A percentile compares a stretch with the other conserved stretches of the same genome.
Conservation (phyloP, 64 coral and sea anemone species). For the Montipora foliosa region DNA sequence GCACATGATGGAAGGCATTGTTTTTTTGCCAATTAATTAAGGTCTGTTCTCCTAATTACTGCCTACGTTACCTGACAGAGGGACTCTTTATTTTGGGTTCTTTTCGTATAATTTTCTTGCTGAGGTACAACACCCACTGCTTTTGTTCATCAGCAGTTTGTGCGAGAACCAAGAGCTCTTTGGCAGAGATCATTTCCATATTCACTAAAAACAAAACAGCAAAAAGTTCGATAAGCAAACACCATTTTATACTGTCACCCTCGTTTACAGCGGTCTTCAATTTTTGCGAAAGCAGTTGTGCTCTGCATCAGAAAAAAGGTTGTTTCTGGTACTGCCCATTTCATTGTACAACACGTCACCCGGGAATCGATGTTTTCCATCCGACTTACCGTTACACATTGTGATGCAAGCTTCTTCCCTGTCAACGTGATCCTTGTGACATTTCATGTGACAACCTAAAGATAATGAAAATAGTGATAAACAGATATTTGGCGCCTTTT, state of each 20-base stretch:
- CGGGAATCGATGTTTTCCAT: neutral
- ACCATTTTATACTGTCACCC: neutral
- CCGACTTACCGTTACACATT: conserved; percentile 80
- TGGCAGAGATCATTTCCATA: conserved; percentile 91
- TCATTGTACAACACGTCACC: too few relatives aligned
- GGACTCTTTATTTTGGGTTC: conserved; percentile 85
- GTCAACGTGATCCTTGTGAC: conserved; percentile 97
- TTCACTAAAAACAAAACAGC: conserved; percentile 75
- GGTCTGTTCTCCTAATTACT: neutral
- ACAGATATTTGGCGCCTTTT: too few relatives aligned
- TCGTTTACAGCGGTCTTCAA: neutral
- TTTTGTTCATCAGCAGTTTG: conserved; percentile 93
- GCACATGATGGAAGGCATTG: neutral
- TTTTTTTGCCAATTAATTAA: neutral
- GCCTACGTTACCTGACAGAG: conserved; percentile 71
- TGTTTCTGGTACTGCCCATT: too few relatives aligned
- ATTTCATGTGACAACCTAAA: conserved; percentile 94
- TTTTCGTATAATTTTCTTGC: conserved; percentile 96
- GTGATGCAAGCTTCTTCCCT: conserved; percentile 94
- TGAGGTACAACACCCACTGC: conserved; percentile 94
- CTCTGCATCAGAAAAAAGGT: too few relatives aligned
- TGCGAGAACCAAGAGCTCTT: conserved; percentile 91
- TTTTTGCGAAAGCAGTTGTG: neutral
- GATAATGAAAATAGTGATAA: neutral
- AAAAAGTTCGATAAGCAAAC: neutral